Percentiles rank a stretch among this genome's conserved stretches.
Evolutionary conservation across 2,797 vertebrate genomes (phyloP).

Genomic region (Crax fasciolata): DNA sequence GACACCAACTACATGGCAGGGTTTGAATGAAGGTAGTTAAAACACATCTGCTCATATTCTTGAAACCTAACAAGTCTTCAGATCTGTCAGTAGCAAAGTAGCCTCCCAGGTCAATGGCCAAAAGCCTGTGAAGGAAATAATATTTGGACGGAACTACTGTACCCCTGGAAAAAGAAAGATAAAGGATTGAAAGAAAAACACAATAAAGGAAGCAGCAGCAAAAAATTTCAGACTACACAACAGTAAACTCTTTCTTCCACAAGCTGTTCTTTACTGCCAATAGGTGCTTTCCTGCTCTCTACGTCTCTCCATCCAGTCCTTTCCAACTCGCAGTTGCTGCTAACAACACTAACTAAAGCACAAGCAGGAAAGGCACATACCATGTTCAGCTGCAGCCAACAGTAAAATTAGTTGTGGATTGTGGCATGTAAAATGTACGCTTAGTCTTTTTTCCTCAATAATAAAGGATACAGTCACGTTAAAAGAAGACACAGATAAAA

Average conservation of each 20-base stretch:
- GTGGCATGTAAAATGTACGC: not conserved
- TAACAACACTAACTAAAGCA: not conserved
- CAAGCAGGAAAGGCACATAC: not conserved
- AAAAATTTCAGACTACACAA: not conserved
- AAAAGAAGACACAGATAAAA: conserved; percentile 1
- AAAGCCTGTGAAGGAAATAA: not conserved
- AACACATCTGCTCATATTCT: not conserved
- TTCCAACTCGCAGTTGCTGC: not conserved
- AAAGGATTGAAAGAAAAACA: not conserved
- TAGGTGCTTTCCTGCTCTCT: not conserved
- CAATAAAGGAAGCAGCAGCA: not conserved
- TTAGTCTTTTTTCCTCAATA: not conserved
- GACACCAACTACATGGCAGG: not conserved
- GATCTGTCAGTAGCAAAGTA: fast-evolving
- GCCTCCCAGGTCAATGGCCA: fast-evolving
- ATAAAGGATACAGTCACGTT: not conserved
- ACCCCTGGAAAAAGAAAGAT: not conserved
- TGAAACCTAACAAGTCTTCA: not conserved
- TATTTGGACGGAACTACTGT: not conserved
- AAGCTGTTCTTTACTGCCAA: not conserved
- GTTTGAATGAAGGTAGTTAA: not conserved
- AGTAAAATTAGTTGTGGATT: not conserved
- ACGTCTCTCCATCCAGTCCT: not conserved
- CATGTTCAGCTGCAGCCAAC: not conserved
- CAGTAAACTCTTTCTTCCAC: not conserved